Evolutionary conservation across 2,113 vertebrate species (phyloP).

Genomic region (Thinocorus orbignyianus): DNA sequence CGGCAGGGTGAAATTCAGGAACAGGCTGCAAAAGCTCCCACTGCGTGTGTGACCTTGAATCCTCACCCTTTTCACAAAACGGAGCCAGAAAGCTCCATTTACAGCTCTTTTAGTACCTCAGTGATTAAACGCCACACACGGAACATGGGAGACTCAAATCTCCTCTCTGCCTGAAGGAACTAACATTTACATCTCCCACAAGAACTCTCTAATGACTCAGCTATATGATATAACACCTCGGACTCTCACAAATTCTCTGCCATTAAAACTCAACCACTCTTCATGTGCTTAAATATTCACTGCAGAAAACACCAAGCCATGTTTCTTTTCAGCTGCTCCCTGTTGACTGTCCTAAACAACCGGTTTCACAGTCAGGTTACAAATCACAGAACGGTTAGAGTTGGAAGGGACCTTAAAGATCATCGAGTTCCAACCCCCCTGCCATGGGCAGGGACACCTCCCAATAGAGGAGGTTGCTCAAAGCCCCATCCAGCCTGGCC

Average conservation of each 20-base stretch:
- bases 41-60: conserved; percentile 15
- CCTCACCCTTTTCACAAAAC: not conserved
- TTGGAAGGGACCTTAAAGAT: no score
- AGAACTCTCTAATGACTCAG: conserved; percentile 52
- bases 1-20: not conserved
- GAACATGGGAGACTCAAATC: conserved; percentile 26
- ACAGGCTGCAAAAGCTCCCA: not conserved
- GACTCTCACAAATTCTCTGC: conserved; percentile 2
- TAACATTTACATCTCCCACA: conserved; percentile 40
- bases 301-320: not conserved
- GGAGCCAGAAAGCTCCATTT: not conserved
- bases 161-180: conserved; percentile 23
- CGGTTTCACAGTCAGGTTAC: not conserved
- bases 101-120: not conserved
- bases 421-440: no score
- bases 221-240: conserved; percentile 12
- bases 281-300: not conserved
- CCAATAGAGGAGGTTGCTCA: no score
- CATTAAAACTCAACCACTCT: not conserved
- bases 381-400: no score
- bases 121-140: not conserved
- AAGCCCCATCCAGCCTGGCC: no score
- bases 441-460: no score
- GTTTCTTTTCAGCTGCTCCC: not conserved
- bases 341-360: not conserved